These are phyloP conservation scores for Baronia brevicornis DNA, from an alignment of 2,888 invertebrate genomes.

Conservation along the genomic window DNA sequence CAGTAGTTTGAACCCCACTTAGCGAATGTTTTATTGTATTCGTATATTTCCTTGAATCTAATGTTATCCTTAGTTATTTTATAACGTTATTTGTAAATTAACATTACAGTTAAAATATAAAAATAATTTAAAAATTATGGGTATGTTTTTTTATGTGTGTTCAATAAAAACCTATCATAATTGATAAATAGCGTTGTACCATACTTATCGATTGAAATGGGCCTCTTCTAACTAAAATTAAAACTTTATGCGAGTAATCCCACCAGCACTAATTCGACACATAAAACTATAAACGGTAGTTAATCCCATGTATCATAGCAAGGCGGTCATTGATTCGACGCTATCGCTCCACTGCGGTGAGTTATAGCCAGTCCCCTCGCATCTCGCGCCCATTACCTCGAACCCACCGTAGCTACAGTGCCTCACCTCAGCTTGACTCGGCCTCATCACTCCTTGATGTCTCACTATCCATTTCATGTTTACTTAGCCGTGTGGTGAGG, in stretches of 20 bases:
- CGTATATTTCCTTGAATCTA: too few relatives aligned
- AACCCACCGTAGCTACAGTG: slow-evolving; percentile 18
- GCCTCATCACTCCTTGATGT: slow-evolving; percentile 49
- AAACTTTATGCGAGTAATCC: slow-evolving; percentile 60
- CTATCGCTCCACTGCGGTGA: slow-evolving; percentile 62
- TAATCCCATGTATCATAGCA: slow-evolving; percentile 69
- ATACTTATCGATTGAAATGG: too few relatives aligned
- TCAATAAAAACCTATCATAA: too few relatives aligned
- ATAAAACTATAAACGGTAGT: slow-evolving; percentile 69
- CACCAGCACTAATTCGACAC: slow-evolving; percentile 63
- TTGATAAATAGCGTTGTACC: too few relatives aligned
- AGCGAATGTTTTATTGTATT: too few relatives aligned
- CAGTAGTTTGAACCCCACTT: too few relatives aligned
- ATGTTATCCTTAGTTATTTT: too few relatives aligned
- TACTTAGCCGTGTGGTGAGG: slow-evolving; percentile 72
- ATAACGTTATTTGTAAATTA: too few relatives aligned
- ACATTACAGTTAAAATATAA: too few relatives aligned
- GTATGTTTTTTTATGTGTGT: too few relatives aligned
- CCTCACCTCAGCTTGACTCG: slow-evolving; percentile 44
- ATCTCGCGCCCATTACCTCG: slow-evolving; percentile 50
- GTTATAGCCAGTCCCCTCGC: slow-evolving; percentile 61
- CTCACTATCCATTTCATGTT: slow-evolving; percentile 67
- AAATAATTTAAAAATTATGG: too few relatives aligned
- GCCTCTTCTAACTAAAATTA: slow-evolving; percentile 23
- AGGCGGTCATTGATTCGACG: slow-evolving; percentile 70